Conservation (phyloP, 2,888 invertebrate species). For the Synanthedon formicaeformis region DNA sequence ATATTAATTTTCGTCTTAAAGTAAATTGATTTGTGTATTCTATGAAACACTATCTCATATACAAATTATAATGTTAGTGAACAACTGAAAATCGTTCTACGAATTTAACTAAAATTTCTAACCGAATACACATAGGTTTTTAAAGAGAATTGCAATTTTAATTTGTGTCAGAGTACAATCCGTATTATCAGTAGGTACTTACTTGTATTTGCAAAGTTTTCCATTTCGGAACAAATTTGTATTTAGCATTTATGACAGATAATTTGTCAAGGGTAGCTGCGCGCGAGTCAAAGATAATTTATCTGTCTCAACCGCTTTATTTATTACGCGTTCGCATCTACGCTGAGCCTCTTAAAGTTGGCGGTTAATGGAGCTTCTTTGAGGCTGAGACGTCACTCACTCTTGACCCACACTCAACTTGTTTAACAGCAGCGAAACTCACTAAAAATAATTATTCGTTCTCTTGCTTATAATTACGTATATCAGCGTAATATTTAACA, state of each 20-base stretch:
- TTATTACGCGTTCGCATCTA: slow-evolving; percentile 65
- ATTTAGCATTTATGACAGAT: slow-evolving; percentile 65
- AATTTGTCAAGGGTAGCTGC: slow-evolving; percentile 64
- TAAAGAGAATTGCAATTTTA: too few species aligned
- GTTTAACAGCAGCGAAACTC: neutral
- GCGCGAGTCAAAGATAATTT: slow-evolving; percentile 67
- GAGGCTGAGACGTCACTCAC: slow-evolving; percentile 49
- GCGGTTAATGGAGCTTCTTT: slow-evolving; percentile 62
- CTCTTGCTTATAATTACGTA: too few species aligned
- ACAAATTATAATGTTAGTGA: too few species aligned
- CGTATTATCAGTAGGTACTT: slow-evolving; percentile 24
- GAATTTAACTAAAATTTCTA: too few species aligned
- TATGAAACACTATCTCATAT: too few species aligned
- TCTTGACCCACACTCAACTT: slow-evolving; percentile 12
- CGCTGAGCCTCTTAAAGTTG: slow-evolving; percentile 60
- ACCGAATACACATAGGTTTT: too few species aligned
- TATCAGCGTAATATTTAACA: too few species aligned
- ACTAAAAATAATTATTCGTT: neutral
- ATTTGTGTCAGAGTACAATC: slow-evolving; percentile 18
- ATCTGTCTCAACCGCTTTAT: slow-evolving; percentile 67
- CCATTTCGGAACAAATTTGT: slow-evolving; percentile 59
- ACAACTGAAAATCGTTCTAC: too few species aligned
- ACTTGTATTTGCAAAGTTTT: slow-evolving; percentile 44
- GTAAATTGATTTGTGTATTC: too few species aligned
- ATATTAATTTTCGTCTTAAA: too few species aligned